These are phyloP conservation scores for Enoplosus armatus DNA, from an alignment of 2,797 vertebrate genomes.

Conservation along the genomic window DNA sequence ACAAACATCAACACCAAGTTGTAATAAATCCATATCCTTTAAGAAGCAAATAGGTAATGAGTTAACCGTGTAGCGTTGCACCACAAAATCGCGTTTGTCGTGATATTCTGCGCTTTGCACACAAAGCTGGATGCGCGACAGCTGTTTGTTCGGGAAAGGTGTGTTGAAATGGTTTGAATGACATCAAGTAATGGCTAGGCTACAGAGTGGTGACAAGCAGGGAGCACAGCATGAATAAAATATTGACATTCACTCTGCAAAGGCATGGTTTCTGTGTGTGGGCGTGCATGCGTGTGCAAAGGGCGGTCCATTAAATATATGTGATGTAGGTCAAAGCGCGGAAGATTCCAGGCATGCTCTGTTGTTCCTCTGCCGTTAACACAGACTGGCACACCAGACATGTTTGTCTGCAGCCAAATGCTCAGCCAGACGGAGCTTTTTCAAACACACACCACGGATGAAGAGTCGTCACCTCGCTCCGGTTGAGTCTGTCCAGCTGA, in stretches of 20 bases:
- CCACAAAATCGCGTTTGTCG: background rate
- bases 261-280: conserved; percentile 1
- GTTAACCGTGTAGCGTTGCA: background rate
- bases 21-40: background rate
- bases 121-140: background rate
- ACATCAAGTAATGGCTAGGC: conserved; percentile 57
- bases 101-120: background rate
- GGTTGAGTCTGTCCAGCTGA: background rate
- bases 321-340: conserved; percentile 63
- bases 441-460: conserved; percentile 62
- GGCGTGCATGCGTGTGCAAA: conserved; percentile 21
- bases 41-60: background rate
- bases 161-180: conserved; percentile 56
- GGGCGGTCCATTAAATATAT: conserved; percentile 36
- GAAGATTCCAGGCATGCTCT: conserved; percentile 56
- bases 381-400: conserved; percentile 55
- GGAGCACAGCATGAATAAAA: conserved; percentile 75
- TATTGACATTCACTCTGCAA: conserved; percentile 50
- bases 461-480: conserved; percentile 49
- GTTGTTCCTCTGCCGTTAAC: conserved; percentile 43
- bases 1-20: background rate
- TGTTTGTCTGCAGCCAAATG: conserved; percentile 51
- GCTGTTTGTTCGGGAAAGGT: conserved; percentile 11
- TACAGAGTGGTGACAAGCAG: conserved; percentile 59
- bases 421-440: conserved; percentile 61